Percentiles rank a stretch among this genome's conserved stretches.
phyloP scores from a whole-genome alignment of 2,888 invertebrate species.

The Dasysyrphus albostriatus region DNA sequence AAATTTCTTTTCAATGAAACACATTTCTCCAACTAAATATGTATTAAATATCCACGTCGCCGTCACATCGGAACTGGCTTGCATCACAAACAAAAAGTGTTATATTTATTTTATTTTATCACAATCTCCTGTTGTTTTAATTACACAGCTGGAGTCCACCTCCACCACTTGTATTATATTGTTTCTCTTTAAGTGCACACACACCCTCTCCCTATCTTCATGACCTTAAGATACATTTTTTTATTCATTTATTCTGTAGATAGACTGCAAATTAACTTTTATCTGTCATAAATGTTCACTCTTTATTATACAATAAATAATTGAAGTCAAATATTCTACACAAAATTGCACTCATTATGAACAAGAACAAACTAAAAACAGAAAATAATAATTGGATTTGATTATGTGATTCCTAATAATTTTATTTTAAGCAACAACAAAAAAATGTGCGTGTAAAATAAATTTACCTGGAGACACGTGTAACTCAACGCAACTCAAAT shows the following conservation, averaged over 20 bases:
- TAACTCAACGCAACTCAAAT: background rate
- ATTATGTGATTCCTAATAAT: slow-evolving; percentile 2
- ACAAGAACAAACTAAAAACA: background rate
- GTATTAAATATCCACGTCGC: background rate
- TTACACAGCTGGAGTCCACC: slow-evolving; percentile 41
- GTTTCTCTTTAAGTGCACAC: slow-evolving; percentile 2
- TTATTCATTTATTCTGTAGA: slow-evolving; percentile 1
- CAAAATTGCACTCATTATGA: background rate
- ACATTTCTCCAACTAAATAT: background rate
- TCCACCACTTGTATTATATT: slow-evolving; percentile 15
- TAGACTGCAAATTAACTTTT: background rate
- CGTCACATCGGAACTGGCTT: slow-evolving; percentile 1
- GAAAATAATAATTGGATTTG: background rate
- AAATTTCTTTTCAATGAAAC: background rate
- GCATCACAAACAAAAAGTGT: background rate
- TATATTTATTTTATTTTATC: background rate
- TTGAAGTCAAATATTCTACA: slow-evolving; percentile 14
- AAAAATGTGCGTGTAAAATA: slow-evolving; percentile 33
- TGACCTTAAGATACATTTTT: slow-evolving; percentile 3
- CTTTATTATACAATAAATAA: slow-evolving; percentile 8
- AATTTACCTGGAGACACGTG: slow-evolving; percentile 28
- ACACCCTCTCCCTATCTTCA: background rate
- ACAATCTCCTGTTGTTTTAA: slow-evolving; percentile 31
- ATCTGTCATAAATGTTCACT: background rate
- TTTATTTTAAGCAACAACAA: background rate